phyloP scores from a whole-genome alignment of 2,113 vertebrate species.

The Xenopus borealis region DNA sequence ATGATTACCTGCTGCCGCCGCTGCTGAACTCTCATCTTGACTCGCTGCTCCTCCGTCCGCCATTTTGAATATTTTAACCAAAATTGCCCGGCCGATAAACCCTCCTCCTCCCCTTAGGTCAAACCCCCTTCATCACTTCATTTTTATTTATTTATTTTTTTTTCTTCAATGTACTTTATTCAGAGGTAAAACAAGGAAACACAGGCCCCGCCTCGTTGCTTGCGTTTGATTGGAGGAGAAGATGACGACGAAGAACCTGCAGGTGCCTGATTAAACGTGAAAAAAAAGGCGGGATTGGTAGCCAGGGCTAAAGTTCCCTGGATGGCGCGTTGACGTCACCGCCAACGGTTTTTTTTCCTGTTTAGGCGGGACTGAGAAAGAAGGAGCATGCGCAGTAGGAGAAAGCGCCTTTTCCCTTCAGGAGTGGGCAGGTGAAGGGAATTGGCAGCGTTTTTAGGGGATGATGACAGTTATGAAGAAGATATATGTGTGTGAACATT shows the following conservation, averaged over 20 bases:
- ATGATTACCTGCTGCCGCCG: conserved; percentile 89
- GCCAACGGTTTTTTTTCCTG: too few species aligned
- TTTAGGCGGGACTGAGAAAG: too few species aligned
- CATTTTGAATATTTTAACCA: conserved; percentile 99
- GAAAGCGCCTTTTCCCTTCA: too few species aligned
- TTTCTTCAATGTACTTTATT: conserved; percentile 25
- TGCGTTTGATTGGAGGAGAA: conserved; percentile 1
- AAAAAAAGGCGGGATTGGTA: too few species aligned
- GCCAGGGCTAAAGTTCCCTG: neutral
- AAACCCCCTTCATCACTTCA: conserved; percentile 30
- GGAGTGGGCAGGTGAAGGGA: too few species aligned
- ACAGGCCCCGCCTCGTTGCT: neutral
- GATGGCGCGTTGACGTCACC: neutral
- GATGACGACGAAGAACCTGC: too few species aligned
- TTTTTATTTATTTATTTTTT: neutral
- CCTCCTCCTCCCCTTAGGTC: conserved; percentile 52
- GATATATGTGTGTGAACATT: too few species aligned
- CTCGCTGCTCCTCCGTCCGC: conserved; percentile 99
- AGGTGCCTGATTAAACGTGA: too few species aligned
- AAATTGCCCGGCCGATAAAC: conserved; percentile 77
- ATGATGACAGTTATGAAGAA: too few species aligned
- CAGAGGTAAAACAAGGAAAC: neutral
- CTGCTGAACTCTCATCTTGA: conserved; percentile 95
- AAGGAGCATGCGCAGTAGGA: too few species aligned
- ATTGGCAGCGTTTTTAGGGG: too few species aligned